Conservation (phyloP, 2,113 vertebrate genomes). For the Rattus norvegicus region GRCr8 NC_086024.1:12715001-12715500, state of each 20-base stretch:
- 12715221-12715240: neutral
- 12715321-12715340: neutral
- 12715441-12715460: neutral
- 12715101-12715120: neutral
- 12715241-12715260: neutral
- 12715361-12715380: neutral
- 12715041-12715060: neutral
- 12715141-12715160: neutral
- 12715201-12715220: neutral
- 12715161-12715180: neutral
- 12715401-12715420: neutral
- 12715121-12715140: neutral
- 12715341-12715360: neutral
- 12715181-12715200: neutral
- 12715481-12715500: neutral
- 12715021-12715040: neutral
- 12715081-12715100: slow-evolving; percentile 1
- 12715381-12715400: neutral
- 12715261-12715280: neutral
- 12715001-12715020: neutral
- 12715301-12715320: neutral
- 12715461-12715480: neutral
- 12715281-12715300: neutral
- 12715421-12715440: neutral
- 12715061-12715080: neutral